Conservation (phyloP, 2,888 invertebrate species). For the Meiosimyza decipiens region DNA sequence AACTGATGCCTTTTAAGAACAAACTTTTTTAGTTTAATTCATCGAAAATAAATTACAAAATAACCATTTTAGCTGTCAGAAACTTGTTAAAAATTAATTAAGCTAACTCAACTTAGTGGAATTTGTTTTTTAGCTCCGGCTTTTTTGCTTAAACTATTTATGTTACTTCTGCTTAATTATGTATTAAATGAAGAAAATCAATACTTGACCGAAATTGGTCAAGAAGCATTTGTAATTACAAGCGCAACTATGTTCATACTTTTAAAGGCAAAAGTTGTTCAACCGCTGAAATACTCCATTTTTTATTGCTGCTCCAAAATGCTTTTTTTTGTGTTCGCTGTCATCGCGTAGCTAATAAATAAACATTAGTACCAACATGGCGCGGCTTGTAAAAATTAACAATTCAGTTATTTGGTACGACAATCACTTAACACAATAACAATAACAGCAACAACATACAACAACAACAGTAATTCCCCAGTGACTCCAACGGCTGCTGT, state of each 20-base stretch:
- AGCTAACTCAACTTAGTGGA: not conserved
- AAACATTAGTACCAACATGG: slow-evolving; percentile 22
- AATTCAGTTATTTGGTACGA: slow-evolving; percentile 33
- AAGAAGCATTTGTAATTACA: slow-evolving; percentile 26
- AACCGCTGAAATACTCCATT: too few relatives aligned
- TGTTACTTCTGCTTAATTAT: slow-evolving; percentile 9
- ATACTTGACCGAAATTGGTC: slow-evolving; percentile 25
- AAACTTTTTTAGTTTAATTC: too few relatives aligned
- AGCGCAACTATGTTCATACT: too few relatives aligned
- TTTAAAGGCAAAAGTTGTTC: too few relatives aligned
- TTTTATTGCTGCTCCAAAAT: too few relatives aligned
- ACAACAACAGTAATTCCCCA: slow-evolving; percentile 4
- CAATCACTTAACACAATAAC: slow-evolving; percentile 9
- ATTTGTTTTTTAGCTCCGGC: slow-evolving; percentile 11
- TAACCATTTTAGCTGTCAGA: too few relatives aligned
- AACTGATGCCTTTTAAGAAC: too few relatives aligned
- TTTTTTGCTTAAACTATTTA: not conserved
- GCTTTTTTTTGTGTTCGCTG: not conserved
- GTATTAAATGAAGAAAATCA: slow-evolving; percentile 31
- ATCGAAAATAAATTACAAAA: too few relatives aligned
- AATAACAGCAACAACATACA: slow-evolving; percentile 2
- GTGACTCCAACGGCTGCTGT: not conserved
- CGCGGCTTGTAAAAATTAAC: slow-evolving; percentile 29
- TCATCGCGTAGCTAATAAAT: slow-evolving; percentile 29
- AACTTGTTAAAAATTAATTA: too few relatives aligned